Evolutionary conservation across 2,113 vertebrate species (phyloP), one percentile per base, ranked within the genome.

Genomic region (Pheucticus melanocephalus): DNA sequence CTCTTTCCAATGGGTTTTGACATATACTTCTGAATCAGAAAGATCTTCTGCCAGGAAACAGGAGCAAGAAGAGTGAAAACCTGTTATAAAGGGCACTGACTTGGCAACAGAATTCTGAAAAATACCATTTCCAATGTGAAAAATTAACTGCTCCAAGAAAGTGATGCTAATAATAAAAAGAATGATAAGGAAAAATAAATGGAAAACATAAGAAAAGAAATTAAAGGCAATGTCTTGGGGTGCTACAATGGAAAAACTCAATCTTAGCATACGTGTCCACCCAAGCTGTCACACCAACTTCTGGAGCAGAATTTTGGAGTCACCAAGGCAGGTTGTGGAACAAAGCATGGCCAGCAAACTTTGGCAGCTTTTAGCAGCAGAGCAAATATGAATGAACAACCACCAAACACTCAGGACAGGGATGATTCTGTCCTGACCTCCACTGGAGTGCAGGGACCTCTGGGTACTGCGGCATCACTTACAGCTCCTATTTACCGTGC

Each of bases 401-500:
- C 16, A 25, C 8, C 12, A 64, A 53, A 23, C 4, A 19, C 11
- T 30, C 7, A 1, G 35, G n/a, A 40, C 8, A 14, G 28, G 14
- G 6, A 25, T 17, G 56, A 42, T 13, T 33, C 7, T 11, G 33
- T 2, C 48, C 42, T 11, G 40, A 5, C 19, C 33, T 15, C 44
- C 37, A 9, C n/a, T 4, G 48, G 30, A 25, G 31, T 3, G 31
- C 47, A 25, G 21, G 11, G 16, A 72, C 12, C 75, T 56, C 7
- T 15, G 12, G 4, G 28, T 8, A 5, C 20, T 3, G 12, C 0
- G 3, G 30, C 78, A 44, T 11, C 31, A 11, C 47, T 37, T 12
- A 16, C n/a, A 19, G 17, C 3, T 47, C 60, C 61, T 27, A 13
- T 4, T 57, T 19, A 11, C 33, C 0, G 3, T 4, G 15, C 2